Conservation (phyloP, 2,888 invertebrate species). For the Gordius sp. region DNA sequence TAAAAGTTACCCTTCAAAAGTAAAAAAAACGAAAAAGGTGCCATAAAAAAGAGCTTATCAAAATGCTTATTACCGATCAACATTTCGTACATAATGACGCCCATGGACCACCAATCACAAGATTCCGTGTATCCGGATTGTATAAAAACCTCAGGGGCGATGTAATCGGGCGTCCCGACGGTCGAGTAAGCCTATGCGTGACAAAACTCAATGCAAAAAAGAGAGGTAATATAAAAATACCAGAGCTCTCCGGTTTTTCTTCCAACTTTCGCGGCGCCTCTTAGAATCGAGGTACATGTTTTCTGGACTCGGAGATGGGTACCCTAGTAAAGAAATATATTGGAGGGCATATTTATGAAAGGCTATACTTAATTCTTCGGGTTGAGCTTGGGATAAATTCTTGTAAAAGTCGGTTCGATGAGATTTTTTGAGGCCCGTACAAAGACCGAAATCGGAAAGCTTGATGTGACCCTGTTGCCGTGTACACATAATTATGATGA, state of each 20-base stretch:
- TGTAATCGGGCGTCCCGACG: conserved; percentile 88
- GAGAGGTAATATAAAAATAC: conserved; percentile 29
- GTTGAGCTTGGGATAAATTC: conserved; percentile 77
- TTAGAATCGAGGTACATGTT: conserved; percentile 60
- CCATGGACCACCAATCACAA: conserved; percentile 98
- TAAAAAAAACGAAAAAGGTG: not conserved
- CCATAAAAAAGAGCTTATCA: not conserved
- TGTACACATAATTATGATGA: too few species aligned
- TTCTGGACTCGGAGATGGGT: conserved; percentile 1
- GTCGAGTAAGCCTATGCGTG: conserved; percentile 35
- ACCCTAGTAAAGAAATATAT: not conserved
- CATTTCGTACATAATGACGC: conserved; percentile 99
- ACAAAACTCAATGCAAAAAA: not conserved
- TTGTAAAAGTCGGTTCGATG: conserved; percentile 95
- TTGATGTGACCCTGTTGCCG: conserved; percentile 59
- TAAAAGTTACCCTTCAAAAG: not conserved
- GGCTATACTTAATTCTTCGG: conserved; percentile 61
- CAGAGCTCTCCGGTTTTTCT: conserved; percentile 72
- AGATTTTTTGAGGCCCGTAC: conserved; percentile 92
- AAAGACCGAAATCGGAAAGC: conserved; percentile 86
- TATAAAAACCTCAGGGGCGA: conserved; percentile 80
- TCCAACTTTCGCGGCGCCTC: conserved; percentile 93
- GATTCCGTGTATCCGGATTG: conserved; percentile 91
- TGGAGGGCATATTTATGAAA: not conserved
- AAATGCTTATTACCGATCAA: conserved; percentile 44